Conservation (phyloP, 2,797 vertebrate genomes). For the Gadopsis marmoratus region DNA sequence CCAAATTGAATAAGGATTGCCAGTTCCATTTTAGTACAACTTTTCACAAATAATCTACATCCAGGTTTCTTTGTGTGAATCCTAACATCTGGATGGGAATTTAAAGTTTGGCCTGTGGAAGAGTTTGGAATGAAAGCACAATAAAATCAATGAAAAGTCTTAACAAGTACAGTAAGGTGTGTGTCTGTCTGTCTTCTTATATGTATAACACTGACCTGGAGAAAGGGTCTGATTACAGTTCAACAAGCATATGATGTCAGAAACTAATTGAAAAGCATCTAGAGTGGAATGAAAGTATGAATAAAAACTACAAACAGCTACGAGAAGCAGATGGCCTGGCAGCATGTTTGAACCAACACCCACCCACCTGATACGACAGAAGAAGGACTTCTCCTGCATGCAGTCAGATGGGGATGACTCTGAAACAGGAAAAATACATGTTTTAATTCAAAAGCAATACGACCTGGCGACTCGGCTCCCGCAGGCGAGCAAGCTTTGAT, state of each 20-base stretch:
- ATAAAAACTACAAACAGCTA: slow-evolving; percentile 54
- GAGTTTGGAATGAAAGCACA: background rate
- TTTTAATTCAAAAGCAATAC: slow-evolving; percentile 67
- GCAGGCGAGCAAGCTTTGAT: slow-evolving; percentile 24
- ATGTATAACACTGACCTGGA: slow-evolving; percentile 39
- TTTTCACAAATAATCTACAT: background rate
- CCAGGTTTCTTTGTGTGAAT: background rate
- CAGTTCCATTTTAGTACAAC: background rate
- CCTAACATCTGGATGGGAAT: background rate
- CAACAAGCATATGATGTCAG: slow-evolving; percentile 57
- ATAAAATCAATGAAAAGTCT: background rate
- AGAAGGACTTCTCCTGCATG: slow-evolving; percentile 97
- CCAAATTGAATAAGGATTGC: background rate
- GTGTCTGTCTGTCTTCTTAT: slow-evolving; percentile 3
- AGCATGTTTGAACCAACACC: background rate
- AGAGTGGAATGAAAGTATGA: slow-evolving; percentile 58
- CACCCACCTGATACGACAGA: slow-evolving; percentile 95
- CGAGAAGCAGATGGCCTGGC: slow-evolving; percentile 70
- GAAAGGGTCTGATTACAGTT: slow-evolving; percentile 58
- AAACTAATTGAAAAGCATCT: slow-evolving; percentile 63
- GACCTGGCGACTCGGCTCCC: background rate
- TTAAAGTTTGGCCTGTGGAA: background rate
- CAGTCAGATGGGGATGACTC: slow-evolving; percentile 86
- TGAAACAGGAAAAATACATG: slow-evolving; percentile 58
- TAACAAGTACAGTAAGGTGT: slow-evolving; percentile 7